Evolutionary conservation across 2,113 vertebrate genomes (phyloP).

Genomic region (Limanda limanda): DNA sequence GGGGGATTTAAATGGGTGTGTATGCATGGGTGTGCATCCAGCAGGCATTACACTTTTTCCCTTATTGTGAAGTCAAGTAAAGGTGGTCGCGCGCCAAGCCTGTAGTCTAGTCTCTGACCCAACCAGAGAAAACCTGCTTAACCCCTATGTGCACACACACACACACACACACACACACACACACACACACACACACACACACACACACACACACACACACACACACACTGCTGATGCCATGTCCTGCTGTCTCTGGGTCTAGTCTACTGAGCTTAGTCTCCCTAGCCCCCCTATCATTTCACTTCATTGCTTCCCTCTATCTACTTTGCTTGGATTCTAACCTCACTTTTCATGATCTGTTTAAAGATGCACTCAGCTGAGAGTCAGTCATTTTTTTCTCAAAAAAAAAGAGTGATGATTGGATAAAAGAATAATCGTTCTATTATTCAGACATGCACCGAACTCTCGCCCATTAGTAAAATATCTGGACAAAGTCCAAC

Average conservation of each 20-base stretch:
- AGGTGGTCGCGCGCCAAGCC: neutral
- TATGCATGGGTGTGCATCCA: constrained; percentile 15
- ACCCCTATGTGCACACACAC: neutral
- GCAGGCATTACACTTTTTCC: constrained; percentile 3
- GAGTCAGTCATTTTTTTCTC: too few species aligned
- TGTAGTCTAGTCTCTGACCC: neutral
- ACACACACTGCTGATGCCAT: neutral
- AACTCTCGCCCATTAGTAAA: too few species aligned
- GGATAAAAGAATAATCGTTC: too few species aligned
- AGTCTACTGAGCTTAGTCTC: constrained; percentile 12
- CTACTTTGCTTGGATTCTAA: neutral
- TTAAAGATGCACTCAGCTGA: too few species aligned
- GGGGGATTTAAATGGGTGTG: constrained; percentile 17
- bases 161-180: constrained; percentile 31
- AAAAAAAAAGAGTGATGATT: too few species aligned
- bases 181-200: constrained; percentile 9
- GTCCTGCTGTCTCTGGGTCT: constrained; percentile 43
- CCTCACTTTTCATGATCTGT: too few species aligned
- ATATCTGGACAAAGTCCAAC: too few species aligned
- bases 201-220: constrained; percentile 29
- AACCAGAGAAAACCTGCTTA: neutral
- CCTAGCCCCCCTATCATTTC: neutral
- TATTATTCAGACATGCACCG: too few species aligned
- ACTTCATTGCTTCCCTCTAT: neutral
- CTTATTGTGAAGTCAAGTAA: constrained; percentile 33